These are phyloP conservation scores for Hanleya hanleyi DNA, from an alignment of 2,888 invertebrate genomes.

Conservation along the genomic window DNA sequence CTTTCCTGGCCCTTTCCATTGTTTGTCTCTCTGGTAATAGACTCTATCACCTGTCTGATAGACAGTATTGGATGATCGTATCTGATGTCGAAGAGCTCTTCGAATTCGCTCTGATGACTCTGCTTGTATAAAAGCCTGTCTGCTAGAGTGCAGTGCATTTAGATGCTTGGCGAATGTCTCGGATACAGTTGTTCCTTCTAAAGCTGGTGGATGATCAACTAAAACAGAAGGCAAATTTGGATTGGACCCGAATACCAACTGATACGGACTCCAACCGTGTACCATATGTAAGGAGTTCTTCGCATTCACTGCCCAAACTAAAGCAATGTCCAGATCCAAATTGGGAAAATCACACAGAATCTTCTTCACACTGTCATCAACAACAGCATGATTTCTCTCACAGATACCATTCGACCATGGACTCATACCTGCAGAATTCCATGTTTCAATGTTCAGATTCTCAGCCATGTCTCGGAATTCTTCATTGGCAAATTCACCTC, in stretches of 20 bases:
- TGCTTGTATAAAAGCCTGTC: constrained; percentile 24
- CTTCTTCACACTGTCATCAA: no score
- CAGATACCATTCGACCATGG: no score
- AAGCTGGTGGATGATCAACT: constrained; percentile 16
- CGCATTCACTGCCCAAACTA: no score
- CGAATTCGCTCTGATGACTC: constrained; percentile 28
- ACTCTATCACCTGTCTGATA: constrained; percentile 28
- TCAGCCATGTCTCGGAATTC: no score
- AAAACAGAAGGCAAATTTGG: constrained; percentile 24
- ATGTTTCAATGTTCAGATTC: no score
- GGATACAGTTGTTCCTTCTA: constrained; percentile 14
- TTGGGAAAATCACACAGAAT: no score
- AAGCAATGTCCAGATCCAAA: no score
- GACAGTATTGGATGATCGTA: constrained; percentile 14
- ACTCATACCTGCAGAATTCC: no score
- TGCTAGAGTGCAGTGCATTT: constrained; percentile 28
- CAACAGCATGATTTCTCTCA: no score
- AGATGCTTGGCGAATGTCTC: constrained; percentile 32
- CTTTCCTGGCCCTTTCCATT: constrained; percentile 36
- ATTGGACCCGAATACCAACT: constrained; percentile 21
- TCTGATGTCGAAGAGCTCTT: constrained; percentile 22
- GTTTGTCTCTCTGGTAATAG: constrained; percentile 22
- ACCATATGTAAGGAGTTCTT: constrained; percentile 16
- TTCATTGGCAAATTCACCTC: no score
- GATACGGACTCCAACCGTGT: constrained; percentile 21